Conservation (phyloP, 2,888 invertebrate genomes). For the Agrotis clavis region DNA sequence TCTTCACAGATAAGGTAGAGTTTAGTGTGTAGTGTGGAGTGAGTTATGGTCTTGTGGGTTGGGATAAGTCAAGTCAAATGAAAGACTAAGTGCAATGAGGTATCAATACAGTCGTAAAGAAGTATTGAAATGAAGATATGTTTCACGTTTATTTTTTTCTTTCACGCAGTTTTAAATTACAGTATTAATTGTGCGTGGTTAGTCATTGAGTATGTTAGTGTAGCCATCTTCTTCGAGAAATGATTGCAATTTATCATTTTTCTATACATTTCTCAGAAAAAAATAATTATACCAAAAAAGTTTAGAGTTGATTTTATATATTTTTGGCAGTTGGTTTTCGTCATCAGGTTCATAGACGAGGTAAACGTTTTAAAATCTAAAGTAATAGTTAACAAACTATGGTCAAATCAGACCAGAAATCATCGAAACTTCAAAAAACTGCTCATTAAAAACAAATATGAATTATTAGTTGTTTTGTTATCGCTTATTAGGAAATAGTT, state of each 20-base stretch:
- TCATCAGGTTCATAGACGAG: no score
- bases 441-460: no score
- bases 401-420: no score
- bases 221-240: neutral
- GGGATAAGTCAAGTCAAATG: constrained; percentile 71
- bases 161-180: constrained; percentile 37
- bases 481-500: no score
- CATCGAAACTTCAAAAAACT: no score
- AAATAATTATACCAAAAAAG: no score
- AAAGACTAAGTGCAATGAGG: constrained; percentile 79
- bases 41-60: constrained; percentile 54
- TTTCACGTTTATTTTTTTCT: constrained; percentile 58
- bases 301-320: no score
- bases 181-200: constrained; percentile 39
- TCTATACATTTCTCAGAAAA: neutral
- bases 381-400: no score
- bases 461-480: no score
- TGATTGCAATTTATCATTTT: neutral
- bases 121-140: constrained; percentile 75
- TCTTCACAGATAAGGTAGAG: constrained; percentile 12
- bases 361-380: no score
- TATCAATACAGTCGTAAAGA: constrained; percentile 82
- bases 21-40: constrained; percentile 10
- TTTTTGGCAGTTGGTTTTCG: no score
- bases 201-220: neutral